Base-by-base conservation (phyloP, 2,113 vertebrate genomes). In the Rhinoptilus africanus region DNA sequence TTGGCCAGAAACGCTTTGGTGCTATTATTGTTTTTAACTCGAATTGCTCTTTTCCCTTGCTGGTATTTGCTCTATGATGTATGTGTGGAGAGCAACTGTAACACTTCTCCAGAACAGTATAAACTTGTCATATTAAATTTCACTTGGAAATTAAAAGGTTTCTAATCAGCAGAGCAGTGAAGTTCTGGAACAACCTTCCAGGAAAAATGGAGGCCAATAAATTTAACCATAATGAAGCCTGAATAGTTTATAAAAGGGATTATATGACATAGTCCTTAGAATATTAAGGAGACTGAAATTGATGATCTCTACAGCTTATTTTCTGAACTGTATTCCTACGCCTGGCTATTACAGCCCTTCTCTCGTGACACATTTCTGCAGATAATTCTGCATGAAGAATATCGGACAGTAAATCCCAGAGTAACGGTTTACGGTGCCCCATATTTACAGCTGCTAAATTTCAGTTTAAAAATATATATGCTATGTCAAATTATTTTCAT, bases 71-170 rank as follows among this genome's bases (percentile, higher is more conserved):
- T 45, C 67, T 24, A 14, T 88, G 85, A 80, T 94, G 30, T 80
- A 66, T 90, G 78, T 47, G 50, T 79, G 78, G 89, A 85, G 85
- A 82, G 41, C 82, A 95, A 96, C 81, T 71, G 88, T n/a, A 95
- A 92, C 90, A 89, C 72, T 93, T 90, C 81, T 96, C 63, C 71
- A 83, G 90, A 95, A 92, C 1, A 5, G 95, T 86, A 93, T 96
- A 95, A 96, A 96, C 74, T 85, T 96, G 96, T 96, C 92, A 80
- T 95, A 95, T 95, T 92, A 94, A 95, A 96, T 94, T 95, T 92
- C 85, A 28, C 82, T 88, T 95, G 88, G 78, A 96, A 94, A 97
- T 97, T 93, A 93, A 83, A 95, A 93, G 63, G 71, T 93, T 96
- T 96, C 82, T 95, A 95, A 97, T 97, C 95, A 96, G 63, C 66